phyloP scores from a whole-genome alignment of 2,113 vertebrate genomes.

The Saccopteryx bilineata region DNA sequence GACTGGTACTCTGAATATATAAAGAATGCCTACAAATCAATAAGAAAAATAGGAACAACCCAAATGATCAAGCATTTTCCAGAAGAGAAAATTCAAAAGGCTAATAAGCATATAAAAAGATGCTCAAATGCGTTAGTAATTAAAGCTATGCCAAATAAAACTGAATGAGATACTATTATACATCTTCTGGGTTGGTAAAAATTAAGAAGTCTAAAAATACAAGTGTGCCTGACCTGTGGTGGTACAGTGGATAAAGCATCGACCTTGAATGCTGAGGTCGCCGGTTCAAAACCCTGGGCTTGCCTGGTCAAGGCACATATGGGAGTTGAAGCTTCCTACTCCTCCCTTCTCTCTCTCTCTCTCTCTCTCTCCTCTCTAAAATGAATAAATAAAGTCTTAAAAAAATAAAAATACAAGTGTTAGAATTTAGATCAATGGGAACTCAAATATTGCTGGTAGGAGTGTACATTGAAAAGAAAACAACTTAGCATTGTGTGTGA shows the following conservation, averaged over 20 bases:
- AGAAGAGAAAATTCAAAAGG: constrained; percentile 19
- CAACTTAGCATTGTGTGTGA: background rate
- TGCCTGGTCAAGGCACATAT: no score
- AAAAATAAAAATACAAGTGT: constrained; percentile 21
- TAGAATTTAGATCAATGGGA: background rate
- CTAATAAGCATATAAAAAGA: constrained; percentile 7
- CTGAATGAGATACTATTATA: background rate
- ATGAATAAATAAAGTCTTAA: no score
- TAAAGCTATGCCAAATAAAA: background rate
- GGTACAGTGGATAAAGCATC: no score
- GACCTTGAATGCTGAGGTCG: no score
- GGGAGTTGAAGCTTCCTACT: no score
- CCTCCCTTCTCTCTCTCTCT: no score
- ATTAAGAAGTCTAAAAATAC: constrained; percentile 28
- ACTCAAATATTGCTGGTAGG: background rate
- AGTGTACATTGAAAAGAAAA: background rate
- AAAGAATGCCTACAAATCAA: constrained; percentile 20
- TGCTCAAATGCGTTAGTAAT: background rate
- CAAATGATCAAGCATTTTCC: constrained; percentile 28
- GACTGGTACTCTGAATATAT: constrained; percentile 15
- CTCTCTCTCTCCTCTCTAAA: no score
- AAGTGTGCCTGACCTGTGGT: background rate
- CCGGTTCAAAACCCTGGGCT: no score
- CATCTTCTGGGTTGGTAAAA: background rate
- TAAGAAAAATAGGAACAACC: constrained; percentile 1